Evolutionary conservation across 35 echinoderm and acorn worm species (phyloP), one percentile per base, ranked within the genome.

Genomic region (Holothuria glaberrima): DNA sequence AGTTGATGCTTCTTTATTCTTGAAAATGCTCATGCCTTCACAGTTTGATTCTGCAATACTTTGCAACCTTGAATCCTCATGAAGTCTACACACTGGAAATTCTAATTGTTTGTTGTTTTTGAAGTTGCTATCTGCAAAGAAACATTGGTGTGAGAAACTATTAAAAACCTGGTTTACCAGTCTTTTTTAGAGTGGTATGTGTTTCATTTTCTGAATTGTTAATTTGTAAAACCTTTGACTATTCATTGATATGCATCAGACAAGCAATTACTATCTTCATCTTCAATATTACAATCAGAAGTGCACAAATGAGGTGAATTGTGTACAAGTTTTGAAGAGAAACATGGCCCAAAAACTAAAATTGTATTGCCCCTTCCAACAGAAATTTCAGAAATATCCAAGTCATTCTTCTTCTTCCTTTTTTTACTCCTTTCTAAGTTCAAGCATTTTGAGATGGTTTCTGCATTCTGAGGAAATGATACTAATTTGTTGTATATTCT

Each of bases 241-340:
- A 64, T 64, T 5, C 2, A 64, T 64, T 64, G 3, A 64, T 3
- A 3, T 64, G 60, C 13, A 64, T 64, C 60, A 64, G 13, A 64
- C 60, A 64, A 64, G 2, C 60, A 64, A 2, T 64, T 2, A 2
- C 60, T 64, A 64, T 64, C 60, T 64, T 22, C 2, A 64, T 12
- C 60, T 64, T 64, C 60, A 22, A 64, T 64, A 64, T 64, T 4
- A 4, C 60, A 64, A 64, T 64, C 2, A 64, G 19, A 64, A 64
- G 12, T 64, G 60, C 2, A 64, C 60, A 64, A 64, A 64, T 64
- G 12, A 1, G 60, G 2, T 64, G 12, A 64, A 64, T 2, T 12
- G 60, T 64, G 60, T 64, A 64, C 12, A 64, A 64, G 19, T 64
- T 64, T 64, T 64, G 60, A 64, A 64, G 60, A 64, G 60, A 64